Percentiles rank a stretch among this genome's conserved stretches.
Evolutionary conservation across 2,113 vertebrate genomes (phyloP).

Genomic region (Eulemur macaco): DNA sequence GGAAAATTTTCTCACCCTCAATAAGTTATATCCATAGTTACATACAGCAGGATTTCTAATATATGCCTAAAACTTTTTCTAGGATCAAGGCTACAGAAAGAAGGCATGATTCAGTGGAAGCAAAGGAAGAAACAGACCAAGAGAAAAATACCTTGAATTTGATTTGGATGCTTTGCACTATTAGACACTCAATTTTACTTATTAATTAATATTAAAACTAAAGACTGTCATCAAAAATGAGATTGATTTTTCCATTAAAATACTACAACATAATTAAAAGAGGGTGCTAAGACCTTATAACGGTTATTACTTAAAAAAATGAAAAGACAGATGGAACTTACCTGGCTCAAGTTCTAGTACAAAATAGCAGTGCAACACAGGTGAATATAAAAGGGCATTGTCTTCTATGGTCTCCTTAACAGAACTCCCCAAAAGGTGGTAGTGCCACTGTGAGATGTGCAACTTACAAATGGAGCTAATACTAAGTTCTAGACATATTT

Average conservation of each 20-base stretch:
- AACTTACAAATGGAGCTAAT: not conserved
- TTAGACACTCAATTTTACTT: not conserved
- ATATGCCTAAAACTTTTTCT: not conserved
- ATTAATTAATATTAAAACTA: not conserved
- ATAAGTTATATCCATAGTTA: not conserved
- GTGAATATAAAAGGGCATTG: not conserved
- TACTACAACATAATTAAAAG: not conserved
- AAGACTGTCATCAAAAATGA: not conserved
- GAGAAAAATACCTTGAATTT: not conserved
- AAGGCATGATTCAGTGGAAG: not conserved
- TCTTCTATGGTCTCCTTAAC: fast-evolving
- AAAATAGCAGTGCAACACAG: not conserved
- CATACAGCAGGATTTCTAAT: not conserved
- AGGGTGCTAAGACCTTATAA: not conserved
- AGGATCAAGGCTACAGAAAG: not conserved
- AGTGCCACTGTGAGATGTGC: fast-evolving
- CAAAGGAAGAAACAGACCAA: not conserved
- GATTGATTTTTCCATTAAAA: not conserved
- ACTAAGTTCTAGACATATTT: too few relatives aligned
- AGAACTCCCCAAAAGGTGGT: not conserved
- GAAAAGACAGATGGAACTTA: not conserved
- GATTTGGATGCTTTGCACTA: not conserved
- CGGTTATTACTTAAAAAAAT: not conserved
- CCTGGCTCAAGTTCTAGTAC: not conserved
- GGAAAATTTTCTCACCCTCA: not conserved